phyloP scores from a whole-genome alignment of 2,797 vertebrate genomes.

The Leucoraja ocellata region DNA sequence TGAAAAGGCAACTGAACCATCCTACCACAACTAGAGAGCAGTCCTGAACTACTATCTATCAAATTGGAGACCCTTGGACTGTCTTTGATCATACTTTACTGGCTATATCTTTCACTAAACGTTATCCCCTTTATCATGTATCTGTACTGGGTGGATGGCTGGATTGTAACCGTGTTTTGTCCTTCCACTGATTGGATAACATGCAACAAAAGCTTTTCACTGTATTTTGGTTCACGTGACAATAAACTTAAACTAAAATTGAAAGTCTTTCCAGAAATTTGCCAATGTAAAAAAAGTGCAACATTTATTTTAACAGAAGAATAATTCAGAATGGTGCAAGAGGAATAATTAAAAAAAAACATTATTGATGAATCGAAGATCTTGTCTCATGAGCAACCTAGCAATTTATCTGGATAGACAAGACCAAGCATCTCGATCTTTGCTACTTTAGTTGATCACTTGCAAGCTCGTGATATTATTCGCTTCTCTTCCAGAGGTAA shows the following conservation, averaged over 20 bases:
- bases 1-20: too few relatives aligned
- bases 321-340: not conserved
- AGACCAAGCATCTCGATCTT: not conserved
- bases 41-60: too few relatives aligned
- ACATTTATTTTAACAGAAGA: not conserved
- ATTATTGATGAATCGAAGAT: not conserved
- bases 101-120: too few relatives aligned
- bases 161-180: too few relatives aligned
- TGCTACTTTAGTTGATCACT: not conserved
- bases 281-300: not conserved
- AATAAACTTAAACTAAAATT: not conserved
- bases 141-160: too few relatives aligned
- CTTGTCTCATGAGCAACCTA: not conserved
- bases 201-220: too few relatives aligned
- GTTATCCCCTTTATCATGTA: too few relatives aligned
- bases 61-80: too few relatives aligned
- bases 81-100: too few relatives aligned
- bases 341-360: not conserved
- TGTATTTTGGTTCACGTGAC: too few relatives aligned
- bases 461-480: not conserved
- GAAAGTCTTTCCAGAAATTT: not conserved
- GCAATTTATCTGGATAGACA: not conserved
- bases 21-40: too few relatives aligned
- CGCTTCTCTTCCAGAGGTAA: not conserved
- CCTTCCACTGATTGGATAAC: too few relatives aligned